A percentile compares a stretch with the other conserved stretches of the same genome.
phyloP scores from a whole-genome alignment of 1,140 invertebrate species.

The Neuroterus valhalla region DNA sequence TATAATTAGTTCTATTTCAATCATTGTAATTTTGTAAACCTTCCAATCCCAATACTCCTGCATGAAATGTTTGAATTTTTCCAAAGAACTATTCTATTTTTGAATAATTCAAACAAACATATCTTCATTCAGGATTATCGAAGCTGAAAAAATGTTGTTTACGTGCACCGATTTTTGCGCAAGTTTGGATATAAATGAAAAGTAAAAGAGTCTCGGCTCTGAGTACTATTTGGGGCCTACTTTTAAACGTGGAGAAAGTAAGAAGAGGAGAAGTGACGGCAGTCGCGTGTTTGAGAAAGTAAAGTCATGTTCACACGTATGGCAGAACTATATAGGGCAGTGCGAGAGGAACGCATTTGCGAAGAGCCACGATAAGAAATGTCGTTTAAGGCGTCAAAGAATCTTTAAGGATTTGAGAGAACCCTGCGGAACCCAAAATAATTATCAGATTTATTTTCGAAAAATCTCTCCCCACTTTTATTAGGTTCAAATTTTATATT shows the following conservation, averaged over 20 bases:
- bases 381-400: constrained; percentile 1
- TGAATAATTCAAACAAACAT: too few relatives aligned
- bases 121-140: too few relatives aligned
- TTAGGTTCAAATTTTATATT: too few relatives aligned
- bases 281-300: constrained; percentile 70
- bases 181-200: constrained; percentile 16
- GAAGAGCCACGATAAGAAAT: constrained; percentile 25
- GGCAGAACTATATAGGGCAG: constrained; percentile 60
- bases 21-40: too few relatives aligned
- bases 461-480: neutral
- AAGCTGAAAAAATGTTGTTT: too few relatives aligned
- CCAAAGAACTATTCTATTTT: too few relatives aligned
- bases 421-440: neutral
- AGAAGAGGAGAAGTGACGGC: constrained; percentile 63
- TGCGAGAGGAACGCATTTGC: constrained; percentile 52
- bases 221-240: constrained; percentile 68
- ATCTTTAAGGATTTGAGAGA: neutral
- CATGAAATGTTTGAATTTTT: too few relatives aligned
- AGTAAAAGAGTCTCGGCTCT: constrained; percentile 19
- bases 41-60: too few relatives aligned
- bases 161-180: neutral
- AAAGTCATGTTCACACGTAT: constrained; percentile 65
- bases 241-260: constrained; percentile 72
- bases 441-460: neutral
- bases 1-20: too few relatives aligned